These are phyloP conservation scores for Coregonus sp. DNA, from an alignment of 2,797 vertebrate genomes.

Conservation along the genomic window DNA sequence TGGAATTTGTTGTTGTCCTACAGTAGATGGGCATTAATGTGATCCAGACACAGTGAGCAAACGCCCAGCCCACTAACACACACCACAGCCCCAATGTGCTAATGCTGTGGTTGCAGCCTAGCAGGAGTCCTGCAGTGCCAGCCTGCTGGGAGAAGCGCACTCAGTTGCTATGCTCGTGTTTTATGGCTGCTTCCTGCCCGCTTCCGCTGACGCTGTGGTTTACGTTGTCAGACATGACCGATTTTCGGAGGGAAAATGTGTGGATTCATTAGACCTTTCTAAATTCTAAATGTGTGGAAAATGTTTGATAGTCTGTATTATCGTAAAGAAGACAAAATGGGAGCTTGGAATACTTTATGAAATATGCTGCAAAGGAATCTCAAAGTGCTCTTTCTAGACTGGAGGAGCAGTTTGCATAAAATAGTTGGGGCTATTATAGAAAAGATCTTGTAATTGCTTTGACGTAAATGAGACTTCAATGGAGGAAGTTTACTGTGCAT, in stretches of 20 bases:
- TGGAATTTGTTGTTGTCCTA: slow-evolving; percentile 10
- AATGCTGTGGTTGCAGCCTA: slow-evolving; percentile 13
- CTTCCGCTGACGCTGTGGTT: slow-evolving; percentile 38
- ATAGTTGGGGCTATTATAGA: neutral
- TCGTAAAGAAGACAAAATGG: slow-evolving; percentile 1
- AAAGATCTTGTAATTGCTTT: neutral
- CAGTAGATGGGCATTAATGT: slow-evolving; percentile 10
- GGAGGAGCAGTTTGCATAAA: neutral
- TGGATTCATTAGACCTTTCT: slow-evolving; percentile 10
- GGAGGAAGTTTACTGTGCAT: neutral
- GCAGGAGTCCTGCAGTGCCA: neutral
- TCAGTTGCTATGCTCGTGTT: slow-evolving; percentile 25
- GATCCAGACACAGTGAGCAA: slow-evolving; percentile 20
- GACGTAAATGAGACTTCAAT: neutral
- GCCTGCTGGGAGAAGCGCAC: slow-evolving; percentile 22
- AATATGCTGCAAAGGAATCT: slow-evolving; percentile 5
- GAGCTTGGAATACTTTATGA: neutral
- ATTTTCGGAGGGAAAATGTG: too few relatives aligned
- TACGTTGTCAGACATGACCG: slow-evolving; percentile 9
- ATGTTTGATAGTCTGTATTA: neutral
- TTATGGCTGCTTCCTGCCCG: slow-evolving; percentile 15
- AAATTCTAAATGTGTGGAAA: neutral
- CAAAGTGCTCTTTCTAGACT: neutral
- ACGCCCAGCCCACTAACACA: neutral
- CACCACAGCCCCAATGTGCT: slow-evolving; percentile 9